Conservation (phyloP, 2,797 vertebrate species). For the Arctocebus calabarensis region DNA sequence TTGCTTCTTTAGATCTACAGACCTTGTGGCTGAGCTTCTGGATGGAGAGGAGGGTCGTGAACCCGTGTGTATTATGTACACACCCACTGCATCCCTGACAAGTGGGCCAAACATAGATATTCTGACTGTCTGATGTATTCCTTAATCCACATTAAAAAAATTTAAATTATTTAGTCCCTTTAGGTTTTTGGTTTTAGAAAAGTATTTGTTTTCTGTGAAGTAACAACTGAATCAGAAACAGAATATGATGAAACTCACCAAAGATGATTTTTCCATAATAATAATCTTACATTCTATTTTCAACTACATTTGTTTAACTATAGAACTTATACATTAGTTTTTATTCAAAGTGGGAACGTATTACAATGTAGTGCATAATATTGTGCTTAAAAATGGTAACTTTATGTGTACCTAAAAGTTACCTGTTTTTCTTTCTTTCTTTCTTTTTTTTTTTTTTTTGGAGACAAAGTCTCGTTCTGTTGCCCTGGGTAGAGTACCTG, state of each 20-base stretch:
- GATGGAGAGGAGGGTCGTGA: background rate
- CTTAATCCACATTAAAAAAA: background rate
- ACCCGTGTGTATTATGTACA: too few species aligned
- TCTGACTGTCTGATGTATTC: background rate
- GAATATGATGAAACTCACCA: background rate
- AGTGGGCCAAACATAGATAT: background rate
- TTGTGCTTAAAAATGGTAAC: background rate
- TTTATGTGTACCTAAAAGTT: background rate
- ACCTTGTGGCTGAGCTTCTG: accelerated
- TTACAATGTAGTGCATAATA: background rate
- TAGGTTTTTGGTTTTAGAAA: background rate
- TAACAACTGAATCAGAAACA: background rate
- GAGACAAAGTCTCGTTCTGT: too few species aligned
- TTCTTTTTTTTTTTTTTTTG: too few species aligned
- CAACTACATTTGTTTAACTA: background rate
- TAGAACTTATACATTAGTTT: background rate
- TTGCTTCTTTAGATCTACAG: background rate
- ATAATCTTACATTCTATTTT: background rate
- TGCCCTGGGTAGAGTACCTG: too few species aligned
- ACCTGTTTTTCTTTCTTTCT: background rate
- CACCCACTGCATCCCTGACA: too few species aligned
- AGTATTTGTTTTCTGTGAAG: background rate
- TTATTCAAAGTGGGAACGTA: background rate
- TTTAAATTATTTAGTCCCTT: background rate
- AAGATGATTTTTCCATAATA: background rate